phyloP scores from a whole-genome alignment of 2,797 vertebrate genomes.

The Myotis planiceps region DNA sequence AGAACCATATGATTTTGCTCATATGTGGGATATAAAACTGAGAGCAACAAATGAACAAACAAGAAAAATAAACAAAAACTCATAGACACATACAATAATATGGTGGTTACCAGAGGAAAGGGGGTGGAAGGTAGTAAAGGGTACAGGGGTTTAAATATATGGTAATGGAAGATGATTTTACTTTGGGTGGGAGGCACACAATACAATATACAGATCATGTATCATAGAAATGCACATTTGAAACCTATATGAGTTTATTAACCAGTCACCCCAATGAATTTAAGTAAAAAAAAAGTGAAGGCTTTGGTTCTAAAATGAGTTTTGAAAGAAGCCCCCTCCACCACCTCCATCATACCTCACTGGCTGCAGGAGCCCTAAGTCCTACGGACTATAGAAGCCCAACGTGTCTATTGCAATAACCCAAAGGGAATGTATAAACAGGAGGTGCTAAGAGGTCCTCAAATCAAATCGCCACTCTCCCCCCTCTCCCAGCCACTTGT shows the following conservation, averaged over 20 bases:
- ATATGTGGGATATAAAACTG: background rate
- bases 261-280: background rate
- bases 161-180: background rate
- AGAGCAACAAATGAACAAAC: background rate
- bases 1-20: background rate
- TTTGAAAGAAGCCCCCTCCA: background rate
- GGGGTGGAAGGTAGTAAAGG: background rate
- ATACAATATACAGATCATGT: background rate
- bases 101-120: background rate
- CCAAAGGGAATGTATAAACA: background rate
- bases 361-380: background rate
- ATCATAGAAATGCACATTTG: background rate
- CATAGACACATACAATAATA: background rate
- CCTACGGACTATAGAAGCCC: background rate
- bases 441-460: background rate
- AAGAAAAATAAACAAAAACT: background rate
- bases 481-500: background rate
- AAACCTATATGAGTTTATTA: background rate
- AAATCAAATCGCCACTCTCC: background rate
- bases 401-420: background rate
- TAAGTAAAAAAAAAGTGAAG: background rate
- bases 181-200: background rate
- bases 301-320: background rate
- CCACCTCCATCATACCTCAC: background rate
- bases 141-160: background rate